Evolutionary conservation across 2,888 invertebrate genomes (phyloP), one percentile per base, ranked within the genome.

Genomic region (Bellardia pandia): DNA sequence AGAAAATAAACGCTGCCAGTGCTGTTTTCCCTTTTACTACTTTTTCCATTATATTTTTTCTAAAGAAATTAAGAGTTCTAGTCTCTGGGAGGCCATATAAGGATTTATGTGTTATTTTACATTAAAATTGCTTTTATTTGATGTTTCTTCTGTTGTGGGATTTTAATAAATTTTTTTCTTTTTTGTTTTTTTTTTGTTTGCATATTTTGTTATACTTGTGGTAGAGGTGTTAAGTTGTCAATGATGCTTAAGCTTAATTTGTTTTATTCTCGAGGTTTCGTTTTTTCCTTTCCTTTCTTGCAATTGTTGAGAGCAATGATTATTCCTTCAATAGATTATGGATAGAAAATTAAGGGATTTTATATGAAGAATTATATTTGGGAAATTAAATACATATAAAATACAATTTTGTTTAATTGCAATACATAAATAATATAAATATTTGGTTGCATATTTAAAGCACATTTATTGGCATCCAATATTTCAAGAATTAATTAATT

Each of bases 181-280:
- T 13, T 30, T 37, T 69, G n/a, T 37, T 37, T 33, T 1, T 33
- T 4, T 33, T 33, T 72, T 64, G n/a, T 23, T 45, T 75, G 14
- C 60, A 51, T 68, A 0, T 68, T 42, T 64, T 51, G 23, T 62
- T 53, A 30, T n/a, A 42, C 45, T 74, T 84, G 77, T 69, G 77
- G 77, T 60, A 45, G 77, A 87, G 78, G 87, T 87, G 87, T 85
- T 87, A 87, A 87, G 78, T 87, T 85, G 87, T 87, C 87, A 87
- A 87, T 87, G 64, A 81, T 68, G 81, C 51, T 77, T 53, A 69
- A 87, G 81, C 77, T 85, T 77, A 82, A 77, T 86, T 66, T 80
- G 60, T 80, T 87, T 72, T 37, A 37, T 74, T 74, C 37, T 62
- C 16, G n/a, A 23, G 23, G 13, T 9, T 6, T 58, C 16, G 62